Evolutionary conservation across 2,113 vertebrate species (phyloP).

Genomic region (Elaphurus davidianus): DNA sequence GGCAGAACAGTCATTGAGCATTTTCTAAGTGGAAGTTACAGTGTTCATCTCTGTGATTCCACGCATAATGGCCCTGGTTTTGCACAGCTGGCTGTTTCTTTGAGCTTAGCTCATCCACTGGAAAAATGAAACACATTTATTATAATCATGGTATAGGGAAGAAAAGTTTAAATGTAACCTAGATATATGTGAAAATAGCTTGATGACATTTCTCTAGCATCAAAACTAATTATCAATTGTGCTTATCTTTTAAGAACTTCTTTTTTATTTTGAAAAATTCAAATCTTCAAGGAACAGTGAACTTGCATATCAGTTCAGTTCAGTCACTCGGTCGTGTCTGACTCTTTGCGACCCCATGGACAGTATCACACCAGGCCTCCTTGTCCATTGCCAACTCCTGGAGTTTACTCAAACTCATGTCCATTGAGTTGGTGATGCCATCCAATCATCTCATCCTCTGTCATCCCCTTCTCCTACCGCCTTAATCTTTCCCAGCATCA

Average conservation of each 20-base stretch:
- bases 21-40: neutral
- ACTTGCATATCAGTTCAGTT: neutral
- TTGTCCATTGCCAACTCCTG: neutral
- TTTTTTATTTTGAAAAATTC: neutral
- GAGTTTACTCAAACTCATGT: neutral
- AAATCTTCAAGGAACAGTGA: neutral
- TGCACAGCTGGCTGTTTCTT: neutral
- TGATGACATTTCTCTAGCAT: neutral
- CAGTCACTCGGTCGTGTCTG: neutral
- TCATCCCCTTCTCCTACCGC: rapidly evolving
- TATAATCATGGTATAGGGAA: neutral
- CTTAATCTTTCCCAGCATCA: neutral
- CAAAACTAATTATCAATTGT: neutral
- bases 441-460: neutral
- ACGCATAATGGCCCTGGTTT: neutral
- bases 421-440: neutral
- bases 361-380: neutral
- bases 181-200: neutral
- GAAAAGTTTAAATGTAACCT: neutral
- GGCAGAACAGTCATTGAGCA: neutral
- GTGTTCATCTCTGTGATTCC: neutral
- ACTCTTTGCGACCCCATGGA: neutral
- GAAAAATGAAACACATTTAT: neutral
- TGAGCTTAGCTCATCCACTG: neutral
- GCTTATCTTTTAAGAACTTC: neutral